A percentile compares a stretch with the other conserved stretches of the same genome.
These are phyloP conservation scores for Lophius piscatorius DNA, from an alignment of 2,113 vertebrate species.

Conservation along the genomic window DNA sequence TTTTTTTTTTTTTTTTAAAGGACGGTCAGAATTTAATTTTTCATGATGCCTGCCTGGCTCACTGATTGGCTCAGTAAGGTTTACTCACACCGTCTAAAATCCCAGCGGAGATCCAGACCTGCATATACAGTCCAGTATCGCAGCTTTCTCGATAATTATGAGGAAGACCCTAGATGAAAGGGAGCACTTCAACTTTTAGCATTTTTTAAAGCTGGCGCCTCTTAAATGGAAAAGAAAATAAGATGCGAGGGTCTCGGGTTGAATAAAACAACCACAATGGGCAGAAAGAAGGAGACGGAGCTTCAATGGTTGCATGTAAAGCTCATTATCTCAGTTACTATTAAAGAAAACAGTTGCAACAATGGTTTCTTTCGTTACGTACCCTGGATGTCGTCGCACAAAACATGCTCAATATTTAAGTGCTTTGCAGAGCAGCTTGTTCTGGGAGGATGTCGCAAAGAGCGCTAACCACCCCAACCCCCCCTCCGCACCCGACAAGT, in stretches of 20 bases:
- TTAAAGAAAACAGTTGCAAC: slow-evolving; percentile 13
- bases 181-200: slow-evolving; percentile 49
- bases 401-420: slow-evolving; percentile 5
- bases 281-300: slow-evolving; percentile 13
- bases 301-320: slow-evolving; percentile 13
- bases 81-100: slow-evolving; percentile 69
- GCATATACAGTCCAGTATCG: slow-evolving; percentile 52
- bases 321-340: slow-evolving; percentile 36
- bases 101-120: slow-evolving; percentile 54
- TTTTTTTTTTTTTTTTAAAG: slow-evolving; percentile 2
- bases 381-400: slow-evolving; percentile 2
- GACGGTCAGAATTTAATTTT: slow-evolving; percentile 62
- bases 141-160: slow-evolving; percentile 68
- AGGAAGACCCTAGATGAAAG: slow-evolving; percentile 67
- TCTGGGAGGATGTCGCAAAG: neutral
- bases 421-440: neutral
- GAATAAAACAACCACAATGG: no score
- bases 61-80: slow-evolving; percentile 63
- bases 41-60: slow-evolving; percentile 60
- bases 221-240: slow-evolving; percentile 58
- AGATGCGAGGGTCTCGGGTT: no score
- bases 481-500: slow-evolving; percentile 34
- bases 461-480: no score
- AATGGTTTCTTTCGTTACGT: slow-evolving; percentile 2
- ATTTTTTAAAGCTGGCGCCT: slow-evolving; percentile 59